phyloP scores from a whole-genome alignment of 92 coral and sea anemone species.

The Chrysogorgia sp. region DNA sequence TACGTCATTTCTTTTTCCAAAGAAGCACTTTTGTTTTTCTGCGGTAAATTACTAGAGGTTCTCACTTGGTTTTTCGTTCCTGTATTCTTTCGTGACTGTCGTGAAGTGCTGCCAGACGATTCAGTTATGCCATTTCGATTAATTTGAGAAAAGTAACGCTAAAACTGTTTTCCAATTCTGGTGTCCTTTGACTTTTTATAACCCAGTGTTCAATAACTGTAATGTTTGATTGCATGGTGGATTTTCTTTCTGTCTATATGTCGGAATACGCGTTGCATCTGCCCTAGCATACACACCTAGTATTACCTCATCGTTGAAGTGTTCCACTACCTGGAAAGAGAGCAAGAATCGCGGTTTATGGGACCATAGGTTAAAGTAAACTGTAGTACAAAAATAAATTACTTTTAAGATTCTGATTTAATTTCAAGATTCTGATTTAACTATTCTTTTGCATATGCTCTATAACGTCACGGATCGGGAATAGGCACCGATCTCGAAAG shows the following conservation, averaged over 20 bases:
- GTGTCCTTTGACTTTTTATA: neutral
- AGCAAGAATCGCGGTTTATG: neutral
- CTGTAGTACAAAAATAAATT: neutral
- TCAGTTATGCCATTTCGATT: neutral
- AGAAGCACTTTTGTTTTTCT: neutral
- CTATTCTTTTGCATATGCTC: no score
- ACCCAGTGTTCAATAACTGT: neutral
- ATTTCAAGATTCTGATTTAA: no score
- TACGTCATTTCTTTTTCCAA: neutral
- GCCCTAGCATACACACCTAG: slow-evolving; percentile 18
- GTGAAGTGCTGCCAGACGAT: neutral
- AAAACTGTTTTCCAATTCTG: neutral
- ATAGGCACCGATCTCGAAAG: no score
- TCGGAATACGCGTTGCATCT: neutral
- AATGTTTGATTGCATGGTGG: neutral
- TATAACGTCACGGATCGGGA: no score
- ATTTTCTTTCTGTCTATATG: neutral
- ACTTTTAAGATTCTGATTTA: neutral
- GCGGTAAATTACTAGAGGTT: neutral
- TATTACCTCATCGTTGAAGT: slow-evolving; percentile 30
- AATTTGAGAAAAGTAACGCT: neutral
- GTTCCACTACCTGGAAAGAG: slow-evolving; percentile 4
- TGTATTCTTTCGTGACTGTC: neutral
- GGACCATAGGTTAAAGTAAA: neutral
- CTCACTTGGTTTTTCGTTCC: neutral